phyloP scores from a whole-genome alignment of 1,140 invertebrate species.

The Cataglyphis hispanica region DNA sequence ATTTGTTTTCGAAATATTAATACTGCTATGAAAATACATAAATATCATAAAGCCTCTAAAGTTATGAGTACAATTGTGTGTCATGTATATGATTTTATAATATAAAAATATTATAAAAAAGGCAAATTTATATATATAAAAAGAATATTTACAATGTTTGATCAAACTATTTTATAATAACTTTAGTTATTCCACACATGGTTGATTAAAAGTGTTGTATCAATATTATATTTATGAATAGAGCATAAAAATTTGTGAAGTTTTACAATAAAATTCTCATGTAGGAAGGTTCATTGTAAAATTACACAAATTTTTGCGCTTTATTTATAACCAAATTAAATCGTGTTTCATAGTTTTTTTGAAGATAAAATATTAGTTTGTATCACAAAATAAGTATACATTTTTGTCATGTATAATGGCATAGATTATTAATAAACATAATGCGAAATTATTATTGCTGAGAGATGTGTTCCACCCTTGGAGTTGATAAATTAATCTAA shows the following conservation, averaged over 20 bases:
- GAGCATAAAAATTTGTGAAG: not conserved
- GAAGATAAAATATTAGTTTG: slow-evolving; percentile 37
- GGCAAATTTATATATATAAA: not conserved
- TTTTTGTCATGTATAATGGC: slow-evolving; percentile 40
- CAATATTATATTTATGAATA: slow-evolving; percentile 34
- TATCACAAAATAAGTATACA: slow-evolving; percentile 21
- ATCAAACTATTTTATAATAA: slow-evolving; percentile 31
- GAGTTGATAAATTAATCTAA: slow-evolving; percentile 79
- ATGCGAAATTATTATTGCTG: slow-evolving; percentile 66
- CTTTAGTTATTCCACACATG: slow-evolving; percentile 2
- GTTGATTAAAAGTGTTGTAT: slow-evolving; percentile 17
- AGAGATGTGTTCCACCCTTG: slow-evolving; percentile 81
- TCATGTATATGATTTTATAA: slow-evolving; percentile 31
- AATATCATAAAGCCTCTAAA: slow-evolving; percentile 15
- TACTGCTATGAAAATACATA: slow-evolving; percentile 27
- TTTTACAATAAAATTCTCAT: slow-evolving; percentile 1
- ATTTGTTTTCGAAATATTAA: slow-evolving; percentile 17
- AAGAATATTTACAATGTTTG: not conserved
- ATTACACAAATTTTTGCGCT: not conserved
- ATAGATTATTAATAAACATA: slow-evolving; percentile 48
- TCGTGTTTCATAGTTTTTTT: slow-evolving; percentile 30
- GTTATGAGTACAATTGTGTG: slow-evolving; percentile 28
- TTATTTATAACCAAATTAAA: slow-evolving; percentile 41
- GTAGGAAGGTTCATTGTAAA: not conserved
- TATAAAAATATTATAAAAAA: slow-evolving; percentile 9